These are phyloP conservation scores for Phania funesta DNA, from an alignment of 2,888 invertebrate species.

Conservation along the genomic window DNA sequence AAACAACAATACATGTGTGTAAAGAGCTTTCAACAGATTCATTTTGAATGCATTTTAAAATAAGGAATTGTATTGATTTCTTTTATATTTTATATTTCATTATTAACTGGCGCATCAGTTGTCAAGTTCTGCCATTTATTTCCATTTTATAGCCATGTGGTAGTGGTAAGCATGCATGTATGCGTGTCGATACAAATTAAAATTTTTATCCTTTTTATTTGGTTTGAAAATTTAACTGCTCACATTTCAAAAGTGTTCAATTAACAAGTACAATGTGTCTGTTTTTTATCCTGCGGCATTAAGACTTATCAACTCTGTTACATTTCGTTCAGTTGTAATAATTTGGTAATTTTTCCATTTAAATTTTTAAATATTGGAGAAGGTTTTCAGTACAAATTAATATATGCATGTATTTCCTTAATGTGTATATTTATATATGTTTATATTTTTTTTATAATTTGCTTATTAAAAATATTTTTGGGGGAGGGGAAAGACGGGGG, in stretches of 20 bases:
- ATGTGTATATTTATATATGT: conserved; percentile 41
- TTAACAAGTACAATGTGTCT: conserved; percentile 64
- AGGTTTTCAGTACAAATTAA: conserved; percentile 26
- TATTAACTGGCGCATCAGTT: too few relatives aligned
- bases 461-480: conserved; percentile 10
- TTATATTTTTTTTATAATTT: conserved; percentile 28
- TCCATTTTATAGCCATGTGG: conserved; percentile 16
- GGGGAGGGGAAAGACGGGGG: neutral
- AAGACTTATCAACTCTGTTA: conserved; percentile 41
- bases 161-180: conserved; percentile 1
- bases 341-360: conserved; percentile 16
- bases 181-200: neutral
- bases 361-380: neutral
- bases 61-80: too few relatives aligned
- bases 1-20: too few relatives aligned
- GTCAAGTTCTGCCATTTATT: too few relatives aligned
- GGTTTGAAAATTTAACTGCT: conserved; percentile 32
- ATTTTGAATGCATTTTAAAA: too few relatives aligned
- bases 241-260: conserved; percentile 61
- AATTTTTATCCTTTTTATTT: conserved; percentile 18
- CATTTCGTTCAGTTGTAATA: conserved; percentile 23
- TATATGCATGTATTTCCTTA: too few relatives aligned
- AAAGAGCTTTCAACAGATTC: too few relatives aligned
- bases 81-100: too few relatives aligned
- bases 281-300: conserved; percentile 41